Evolutionary conservation across 2,888 invertebrate genomes (phyloP).

Genomic region (Adelognathus sp.): DNA sequence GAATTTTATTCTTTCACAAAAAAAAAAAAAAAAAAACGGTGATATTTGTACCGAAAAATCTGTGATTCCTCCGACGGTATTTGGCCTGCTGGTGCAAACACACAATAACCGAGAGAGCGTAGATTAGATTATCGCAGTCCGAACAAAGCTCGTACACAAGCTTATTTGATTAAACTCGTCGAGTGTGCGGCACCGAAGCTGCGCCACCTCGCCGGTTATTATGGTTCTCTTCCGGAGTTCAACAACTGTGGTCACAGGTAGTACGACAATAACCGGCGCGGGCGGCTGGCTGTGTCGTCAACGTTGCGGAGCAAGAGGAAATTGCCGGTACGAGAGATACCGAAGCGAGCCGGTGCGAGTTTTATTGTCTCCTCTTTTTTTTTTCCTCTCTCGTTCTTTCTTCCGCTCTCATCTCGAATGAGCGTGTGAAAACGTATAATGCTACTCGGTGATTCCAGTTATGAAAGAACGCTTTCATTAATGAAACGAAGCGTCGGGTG

Average conservation of each 20-base stretch:
- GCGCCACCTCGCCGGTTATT: constrained; percentile 33
- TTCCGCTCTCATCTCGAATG: constrained; percentile 4
- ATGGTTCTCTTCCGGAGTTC: constrained; percentile 54
- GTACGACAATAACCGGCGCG: constrained; percentile 49
- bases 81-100: constrained; percentile 43
- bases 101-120: constrained; percentile 31
- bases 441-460: constrained; percentile 25
- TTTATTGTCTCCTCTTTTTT: constrained; percentile 66
- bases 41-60: constrained; percentile 5
- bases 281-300: not conserved
- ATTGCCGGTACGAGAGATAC: constrained; percentile 46
- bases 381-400: constrained; percentile 5
- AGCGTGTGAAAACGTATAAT: not conserved
- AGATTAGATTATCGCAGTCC: constrained; percentile 51
- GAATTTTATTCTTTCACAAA: not conserved
- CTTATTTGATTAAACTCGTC: not conserved
- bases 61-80: constrained; percentile 23
- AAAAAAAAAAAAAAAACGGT: constrained; percentile 9
- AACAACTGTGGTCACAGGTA: constrained; percentile 39
- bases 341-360: constrained; percentile 52
- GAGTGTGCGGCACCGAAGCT: constrained; percentile 2
- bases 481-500: constrained; percentile 58
- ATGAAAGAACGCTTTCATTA: constrained; percentile 77
- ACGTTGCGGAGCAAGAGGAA: constrained; percentile 51
- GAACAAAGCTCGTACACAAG: constrained; percentile 25